Percentiles rank a stretch among this genome's conserved stretches.
These are phyloP conservation scores for Amitus sp. DNA, from an alignment of 2,888 invertebrate genomes.

Conservation along the genomic window DNA sequence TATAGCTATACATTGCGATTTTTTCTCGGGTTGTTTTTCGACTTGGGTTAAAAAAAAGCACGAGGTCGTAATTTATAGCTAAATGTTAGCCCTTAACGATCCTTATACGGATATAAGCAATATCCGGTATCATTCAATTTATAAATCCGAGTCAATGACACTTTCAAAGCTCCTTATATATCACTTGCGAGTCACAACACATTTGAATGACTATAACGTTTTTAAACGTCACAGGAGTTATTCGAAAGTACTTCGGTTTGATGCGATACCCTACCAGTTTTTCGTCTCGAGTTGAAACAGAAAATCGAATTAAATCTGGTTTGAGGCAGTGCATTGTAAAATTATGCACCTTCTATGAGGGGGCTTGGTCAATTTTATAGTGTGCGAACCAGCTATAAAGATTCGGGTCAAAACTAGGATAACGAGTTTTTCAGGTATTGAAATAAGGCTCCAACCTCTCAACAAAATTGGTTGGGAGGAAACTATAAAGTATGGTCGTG, in stretches of 20 bases:
- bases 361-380: constrained; percentile 11
- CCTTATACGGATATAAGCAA: not conserved
- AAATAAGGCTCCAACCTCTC: constrained; percentile 53
- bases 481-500: constrained; percentile 46
- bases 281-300: constrained; percentile 44
- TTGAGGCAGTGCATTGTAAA: constrained; percentile 36
- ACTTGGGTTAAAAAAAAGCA: too few species aligned
- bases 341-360: constrained; percentile 24
- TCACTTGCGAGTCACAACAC: constrained; percentile 36
- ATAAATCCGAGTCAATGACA: constrained; percentile 33
- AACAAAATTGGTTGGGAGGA: constrained; percentile 40
- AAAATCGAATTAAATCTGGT: constrained; percentile 43
- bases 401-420: constrained; percentile 22
- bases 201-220: constrained; percentile 34
- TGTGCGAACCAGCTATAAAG: constrained; percentile 38
- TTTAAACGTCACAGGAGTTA: constrained; percentile 18
- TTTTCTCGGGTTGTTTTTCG: too few species aligned
- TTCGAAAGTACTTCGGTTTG: constrained; percentile 33
- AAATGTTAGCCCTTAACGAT: too few species aligned
- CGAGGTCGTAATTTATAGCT: not conserved
- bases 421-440: constrained; percentile 57
- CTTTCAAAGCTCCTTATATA: constrained; percentile 34
- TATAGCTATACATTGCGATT: too few species aligned
- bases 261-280: constrained; percentile 30
- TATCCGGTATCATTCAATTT: constrained; percentile 17